Base-by-base conservation (phyloP, 2,113 vertebrate species). In the Amblyopsis rosae region DNA sequence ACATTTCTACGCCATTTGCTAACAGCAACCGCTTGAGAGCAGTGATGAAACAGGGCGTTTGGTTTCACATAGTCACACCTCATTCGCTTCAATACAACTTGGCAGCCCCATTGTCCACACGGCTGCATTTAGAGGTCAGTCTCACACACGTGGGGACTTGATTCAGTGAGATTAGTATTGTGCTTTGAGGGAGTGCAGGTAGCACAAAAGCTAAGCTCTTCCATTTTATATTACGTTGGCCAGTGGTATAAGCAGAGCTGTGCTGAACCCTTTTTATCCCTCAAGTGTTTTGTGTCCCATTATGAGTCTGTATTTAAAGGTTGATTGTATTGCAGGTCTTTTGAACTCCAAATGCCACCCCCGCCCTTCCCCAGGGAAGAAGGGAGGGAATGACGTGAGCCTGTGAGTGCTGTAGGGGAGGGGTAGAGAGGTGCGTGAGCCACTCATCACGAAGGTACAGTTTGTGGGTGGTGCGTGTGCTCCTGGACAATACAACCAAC, bases 121-220 rank as follows among this genome's bases (percentile, higher is more conserved):
- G n/a, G 16, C 54, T 57, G 33, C 12, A n/a, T 65, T 41, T 50
- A 61, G 71, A 63, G 60, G 61, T 77, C 72, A 73, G 58, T 69
- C 68, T 58, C 59, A 64, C 3, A 13, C 51, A 55, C 66, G 69
- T 65, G 70, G 59, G 47, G 67, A 77, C 69, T 73, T 60, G 58
- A 53, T 32, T 12, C 11, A 13, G 49, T 9, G 9, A 12, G 49
- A 50, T 13, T 50, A 50, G 13, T 11, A 50, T 26, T 50, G 49
- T 12, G 11, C 49, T 50, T 3, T 11, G 49, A 13, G 13, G 12
- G 10, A 8, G 8, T 12, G 49, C 49, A 12, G 49, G 49, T 50
- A 13, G 49, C 49, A 50, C 49, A 50, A 50, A 50, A 50, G 48
- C 48, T 50, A 50, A 50, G 48, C 12, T 13, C 8, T 50, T 12